Conservation (phyloP, 2,888 invertebrate genomes). For the Tenthredo distinguenda region DNA sequence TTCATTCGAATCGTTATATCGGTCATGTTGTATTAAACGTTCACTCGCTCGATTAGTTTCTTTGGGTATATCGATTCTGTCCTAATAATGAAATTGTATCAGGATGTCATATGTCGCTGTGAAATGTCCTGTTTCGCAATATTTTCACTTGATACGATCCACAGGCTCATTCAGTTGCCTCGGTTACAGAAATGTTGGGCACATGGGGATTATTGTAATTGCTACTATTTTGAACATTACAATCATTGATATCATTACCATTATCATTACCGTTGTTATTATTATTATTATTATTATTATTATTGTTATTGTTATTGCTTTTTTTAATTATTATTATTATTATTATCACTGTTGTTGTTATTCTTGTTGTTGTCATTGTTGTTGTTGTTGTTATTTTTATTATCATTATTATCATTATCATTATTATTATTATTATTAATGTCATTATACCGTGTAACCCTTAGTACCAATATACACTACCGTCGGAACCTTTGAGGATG, state of each 20-base stretch:
- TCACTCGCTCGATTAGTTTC: too few species aligned
- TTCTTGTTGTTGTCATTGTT: conserved; percentile 25
- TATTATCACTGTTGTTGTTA: conserved; percentile 12
- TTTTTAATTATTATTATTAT: background rate
- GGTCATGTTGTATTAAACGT: background rate
- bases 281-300: conserved; percentile 7
- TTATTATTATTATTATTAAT: background rate
- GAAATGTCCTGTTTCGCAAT: background rate
- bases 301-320: too few species aligned
- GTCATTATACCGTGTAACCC: background rate
- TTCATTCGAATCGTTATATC: background rate
- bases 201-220: background rate
- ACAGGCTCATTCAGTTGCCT: background rate
- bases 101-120: background rate
- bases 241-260: background rate
- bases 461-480: conserved; percentile 45
- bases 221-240: too few species aligned
- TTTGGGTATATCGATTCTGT: background rate
- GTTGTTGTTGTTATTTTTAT: background rate
- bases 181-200: background rate
- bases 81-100: background rate
- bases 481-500: conserved; percentile 37
- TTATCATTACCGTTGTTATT: background rate
- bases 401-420: background rate
- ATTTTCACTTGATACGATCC: background rate